Base-by-base conservation (phyloP, 1,140 invertebrate species). In the Physella acuta region DNA sequence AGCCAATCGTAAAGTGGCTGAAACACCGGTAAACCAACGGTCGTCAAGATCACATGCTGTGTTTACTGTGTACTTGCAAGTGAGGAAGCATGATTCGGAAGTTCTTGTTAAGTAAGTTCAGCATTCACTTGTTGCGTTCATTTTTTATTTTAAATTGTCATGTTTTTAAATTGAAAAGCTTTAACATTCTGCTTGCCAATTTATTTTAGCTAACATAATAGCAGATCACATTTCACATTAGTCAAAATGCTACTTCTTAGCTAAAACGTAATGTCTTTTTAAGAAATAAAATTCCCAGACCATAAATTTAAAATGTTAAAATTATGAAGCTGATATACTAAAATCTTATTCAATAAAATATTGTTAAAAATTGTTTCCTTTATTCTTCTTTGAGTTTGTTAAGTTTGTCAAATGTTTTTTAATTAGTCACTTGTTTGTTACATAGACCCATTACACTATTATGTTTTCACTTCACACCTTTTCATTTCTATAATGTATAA, bases 21-120 rank as follows among this genome's bases (percentile, higher is more conserved):
- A 89, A 70, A 85, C 84, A 56, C 73, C 73, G 14, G 76, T 81
- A 36, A 79, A 81, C 68, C 76, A 78, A 68, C 68, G 78, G 49
- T 91, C 90, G 5, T 90, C 90, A 2, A 83, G 90, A 73, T 90
- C 89, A 1, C 90, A 91, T 77, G 90, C 89, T 71, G 88, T 91
- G 52, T 90, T 90, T 76, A 90, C 89, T 0, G 87, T 90, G 53
- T 87, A 89, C 71, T 72, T 91, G 2, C 85, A 84, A 3, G 78
- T 85, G 11, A 86, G 86, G 52, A 83, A 86, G 63, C 73, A 82
- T 20, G 83, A 84, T 16, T 85, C 84, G 34, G 84, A 87, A 61
- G 84, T 79, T 39, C 81, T 88, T 24, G 79, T 84, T n/a, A 80
- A 68, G 78, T 78, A 71, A 55, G 71, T 69, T 26, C 4, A 62